Evolutionary conservation across 2,888 invertebrate species (phyloP).

Genomic region (Geophilus truncorum): DNA sequence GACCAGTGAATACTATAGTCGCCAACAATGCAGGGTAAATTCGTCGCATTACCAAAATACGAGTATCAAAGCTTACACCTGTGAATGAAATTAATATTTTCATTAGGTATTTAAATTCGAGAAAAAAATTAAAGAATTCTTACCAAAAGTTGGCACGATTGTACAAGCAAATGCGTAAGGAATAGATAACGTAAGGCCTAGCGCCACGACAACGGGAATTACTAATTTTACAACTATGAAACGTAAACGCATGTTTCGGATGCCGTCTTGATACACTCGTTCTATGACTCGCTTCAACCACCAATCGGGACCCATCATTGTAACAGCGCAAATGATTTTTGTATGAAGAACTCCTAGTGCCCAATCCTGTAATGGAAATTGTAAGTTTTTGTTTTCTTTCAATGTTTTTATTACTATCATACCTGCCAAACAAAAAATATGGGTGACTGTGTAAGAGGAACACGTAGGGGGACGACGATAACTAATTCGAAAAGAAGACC

Average conservation of each 20-base stretch:
- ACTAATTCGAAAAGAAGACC: conserved; percentile 88
- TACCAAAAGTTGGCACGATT: conserved; percentile 52
- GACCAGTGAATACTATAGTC: conserved; percentile 60
- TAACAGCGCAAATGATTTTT: conserved; percentile 92
- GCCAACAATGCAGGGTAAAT: conserved; percentile 85
- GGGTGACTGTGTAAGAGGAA: conserved; percentile 84
- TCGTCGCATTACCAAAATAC: conserved; percentile 70
- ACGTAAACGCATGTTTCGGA: conserved; percentile 83
- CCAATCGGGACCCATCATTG: conserved; percentile 94
- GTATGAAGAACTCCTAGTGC: conserved; percentile 95
- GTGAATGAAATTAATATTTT: conserved; percentile 30
- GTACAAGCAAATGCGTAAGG: conserved; percentile 86
- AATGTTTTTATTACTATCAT: conserved; percentile 3
- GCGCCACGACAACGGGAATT: conserved; percentile 78
- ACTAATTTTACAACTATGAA: conserved; percentile 81
- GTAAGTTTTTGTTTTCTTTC: not conserved
- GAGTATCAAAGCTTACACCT: conserved; percentile 48
- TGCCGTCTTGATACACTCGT: conserved; percentile 86
- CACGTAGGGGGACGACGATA: conserved; percentile 80
- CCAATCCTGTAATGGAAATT: conserved; percentile 71
- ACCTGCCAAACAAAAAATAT: conserved; percentile 56
- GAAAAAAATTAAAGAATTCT: conserved; percentile 37
- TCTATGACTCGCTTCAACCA: conserved; percentile 91
- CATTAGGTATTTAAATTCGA: not conserved
- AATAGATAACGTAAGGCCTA: conserved; percentile 82